These are phyloP conservation scores for Drosophila chauvacae DNA, from an alignment of 1,140 invertebrate genomes.

Conservation along the genomic window DNA sequence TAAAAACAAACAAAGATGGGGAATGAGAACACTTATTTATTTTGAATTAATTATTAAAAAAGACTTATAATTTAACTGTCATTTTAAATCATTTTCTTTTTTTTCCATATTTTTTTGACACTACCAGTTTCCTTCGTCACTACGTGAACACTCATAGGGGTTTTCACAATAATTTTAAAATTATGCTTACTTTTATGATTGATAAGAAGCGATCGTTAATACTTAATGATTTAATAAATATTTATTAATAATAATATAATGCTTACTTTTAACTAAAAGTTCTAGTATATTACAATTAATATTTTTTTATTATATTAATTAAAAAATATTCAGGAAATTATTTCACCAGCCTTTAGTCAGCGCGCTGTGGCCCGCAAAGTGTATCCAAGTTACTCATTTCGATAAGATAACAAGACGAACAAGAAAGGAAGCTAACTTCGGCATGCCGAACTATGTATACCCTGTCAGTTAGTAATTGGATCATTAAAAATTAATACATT, in stretches of 20 bases:
- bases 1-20: conserved; percentile 3
- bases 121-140: neutral
- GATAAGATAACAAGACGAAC: conserved; percentile 26
- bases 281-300: neutral
- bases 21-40: neutral
- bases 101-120: neutral
- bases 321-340: neutral
- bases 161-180: neutral
- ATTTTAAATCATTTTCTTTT: neutral
- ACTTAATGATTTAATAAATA: neutral
- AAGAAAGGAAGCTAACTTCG: too few relatives aligned
- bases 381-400: conserved; percentile 15
- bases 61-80: neutral
- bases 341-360: conserved; percentile 10
- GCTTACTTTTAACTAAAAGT: neutral
- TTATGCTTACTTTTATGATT: neutral
- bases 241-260: neutral
- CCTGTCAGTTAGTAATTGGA: too few relatives aligned
- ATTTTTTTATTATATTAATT: neutral
- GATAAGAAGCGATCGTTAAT: neutral
- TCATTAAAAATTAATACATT: too few relatives aligned
- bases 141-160: neutral
- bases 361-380: neutral
- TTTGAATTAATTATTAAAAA: neutral
- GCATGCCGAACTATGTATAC: too few relatives aligned